phyloP scores from a whole-genome alignment of 64 coral and sea anemone species.

The Montipora cactus region DNA sequence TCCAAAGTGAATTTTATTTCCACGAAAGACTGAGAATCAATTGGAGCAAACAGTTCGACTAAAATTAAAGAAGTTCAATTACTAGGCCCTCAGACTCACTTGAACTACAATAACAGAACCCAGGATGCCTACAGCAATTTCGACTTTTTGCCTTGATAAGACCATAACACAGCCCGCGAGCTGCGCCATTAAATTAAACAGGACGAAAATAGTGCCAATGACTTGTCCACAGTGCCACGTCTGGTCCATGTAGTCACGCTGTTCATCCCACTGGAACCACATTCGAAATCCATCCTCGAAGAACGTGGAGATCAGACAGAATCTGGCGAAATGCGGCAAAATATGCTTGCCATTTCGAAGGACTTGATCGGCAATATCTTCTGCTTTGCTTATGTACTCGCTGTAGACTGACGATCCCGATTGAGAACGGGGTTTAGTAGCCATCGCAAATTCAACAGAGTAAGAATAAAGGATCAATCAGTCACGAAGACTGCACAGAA shows the following conservation, averaged over 20 bases:
- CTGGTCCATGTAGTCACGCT: constrained; percentile 96
- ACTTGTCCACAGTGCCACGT: constrained; percentile 95
- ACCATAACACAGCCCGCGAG: constrained; percentile 96
- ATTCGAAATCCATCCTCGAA: constrained; percentile 99
- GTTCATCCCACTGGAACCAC: constrained; percentile 99
- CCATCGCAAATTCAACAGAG: constrained; percentile 6
- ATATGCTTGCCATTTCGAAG: constrained; percentile 94
- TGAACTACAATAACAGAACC: constrained; percentile 90
- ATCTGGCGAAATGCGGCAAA: constrained; percentile 92
- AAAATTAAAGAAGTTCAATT: no score
- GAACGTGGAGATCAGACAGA: constrained; percentile 98
- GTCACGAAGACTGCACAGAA: constrained; percentile 64
- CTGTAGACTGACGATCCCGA: constrained; percentile 80
- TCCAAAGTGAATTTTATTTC: no score
- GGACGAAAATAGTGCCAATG: constrained; percentile 83
- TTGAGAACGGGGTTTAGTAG: constrained; percentile 61
- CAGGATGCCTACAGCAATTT: constrained; percentile 92
- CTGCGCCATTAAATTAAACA: constrained; percentile 96
- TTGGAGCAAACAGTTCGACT: background rate
- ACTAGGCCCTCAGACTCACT: constrained; percentile 32
- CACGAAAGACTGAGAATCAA: background rate
- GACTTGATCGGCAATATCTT: constrained; percentile 98
- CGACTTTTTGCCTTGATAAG: constrained; percentile 95
- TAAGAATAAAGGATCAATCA: background rate
- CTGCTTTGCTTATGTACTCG: constrained; percentile 94